Evolutionary conservation across 2,797 vertebrate species (phyloP).

Genomic region (Toxotes lorentzi): DNA sequence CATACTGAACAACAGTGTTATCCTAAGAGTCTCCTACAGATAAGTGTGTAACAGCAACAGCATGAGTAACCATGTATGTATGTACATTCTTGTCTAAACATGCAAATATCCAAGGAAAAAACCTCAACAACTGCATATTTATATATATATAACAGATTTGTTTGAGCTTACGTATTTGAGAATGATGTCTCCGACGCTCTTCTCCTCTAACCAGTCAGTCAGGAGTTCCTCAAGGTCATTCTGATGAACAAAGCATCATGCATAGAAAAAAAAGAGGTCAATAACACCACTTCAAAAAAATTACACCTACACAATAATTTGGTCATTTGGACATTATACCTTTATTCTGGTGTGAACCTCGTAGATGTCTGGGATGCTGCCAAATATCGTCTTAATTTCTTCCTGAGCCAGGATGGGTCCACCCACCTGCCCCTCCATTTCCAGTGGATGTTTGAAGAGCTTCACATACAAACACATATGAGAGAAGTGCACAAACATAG

Average conservation of each 20-base stretch:
- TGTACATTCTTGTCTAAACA: too few relatives aligned
- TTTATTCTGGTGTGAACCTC: slow-evolving; percentile 97
- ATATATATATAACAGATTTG: neutral
- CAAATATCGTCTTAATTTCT: slow-evolving; percentile 98
- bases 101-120: too few relatives aligned
- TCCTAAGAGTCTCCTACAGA: too few relatives aligned
- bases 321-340: slow-evolving; percentile 77
- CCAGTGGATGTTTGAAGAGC: slow-evolving; percentile 96
- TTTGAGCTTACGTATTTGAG: slow-evolving; percentile 94
- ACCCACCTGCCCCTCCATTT: slow-evolving; percentile 95
- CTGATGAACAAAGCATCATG: slow-evolving; percentile 79
- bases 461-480: slow-evolving; percentile 59
- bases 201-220: slow-evolving; percentile 94
- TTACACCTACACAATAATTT: neutral
- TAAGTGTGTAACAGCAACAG: too few relatives aligned
- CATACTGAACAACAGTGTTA: neutral
- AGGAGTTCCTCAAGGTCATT: slow-evolving; percentile 95
- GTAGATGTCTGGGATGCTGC: slow-evolving; percentile 97
- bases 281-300: neutral
- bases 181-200: slow-evolving; percentile 94
- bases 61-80: too few relatives aligned
- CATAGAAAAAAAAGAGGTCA: slow-evolving; percentile 10
- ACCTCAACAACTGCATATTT: neutral
- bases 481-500: neutral
- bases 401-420: slow-evolving; percentile 97